Evolutionary conservation across 2,797 vertebrate species (phyloP).

Genomic region (Alosa sapidissima): DNA sequence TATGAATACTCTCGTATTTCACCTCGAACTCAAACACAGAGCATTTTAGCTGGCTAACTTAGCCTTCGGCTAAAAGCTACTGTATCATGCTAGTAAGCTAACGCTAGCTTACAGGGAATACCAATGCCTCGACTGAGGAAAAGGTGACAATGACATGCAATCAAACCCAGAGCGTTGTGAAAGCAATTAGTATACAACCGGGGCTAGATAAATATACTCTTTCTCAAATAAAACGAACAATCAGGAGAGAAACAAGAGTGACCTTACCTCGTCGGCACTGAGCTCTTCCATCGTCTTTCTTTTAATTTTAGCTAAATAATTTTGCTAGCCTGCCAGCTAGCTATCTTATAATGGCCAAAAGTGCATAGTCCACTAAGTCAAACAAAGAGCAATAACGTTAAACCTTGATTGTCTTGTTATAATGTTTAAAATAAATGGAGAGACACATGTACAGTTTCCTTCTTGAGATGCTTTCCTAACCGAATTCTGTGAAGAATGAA

Average conservation of each 20-base stretch:
- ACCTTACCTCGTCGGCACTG: conserved; percentile 94
- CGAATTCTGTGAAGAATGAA: conserved; percentile 73
- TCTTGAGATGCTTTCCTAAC: conserved; percentile 54
- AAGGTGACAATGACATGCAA: conserved; percentile 50
- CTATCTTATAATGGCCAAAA: conserved; percentile 72
- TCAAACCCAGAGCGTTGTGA: not conserved
- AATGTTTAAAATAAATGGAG: conserved; percentile 56
- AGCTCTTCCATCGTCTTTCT: conserved; percentile 94
- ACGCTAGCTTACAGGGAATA: conserved; percentile 2
- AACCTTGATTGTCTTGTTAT: conserved; percentile 69
- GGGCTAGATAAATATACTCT: not conserved
- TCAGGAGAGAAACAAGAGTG: not conserved
- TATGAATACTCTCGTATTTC: not conserved
- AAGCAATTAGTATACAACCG: not conserved
- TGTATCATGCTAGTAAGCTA: conserved; percentile 21
- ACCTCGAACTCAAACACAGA: not conserved
- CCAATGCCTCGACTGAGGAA: conserved; percentile 41
- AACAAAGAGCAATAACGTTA: conserved; percentile 62
- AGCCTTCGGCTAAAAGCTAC: conserved; percentile 24
- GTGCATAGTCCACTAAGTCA: conserved; percentile 79
- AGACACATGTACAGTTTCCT: conserved; percentile 39
- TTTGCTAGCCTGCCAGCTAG: conserved; percentile 79
- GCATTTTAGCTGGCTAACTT: not conserved
- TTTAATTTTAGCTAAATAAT: conserved; percentile 77
- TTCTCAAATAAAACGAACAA: not conserved